These are phyloP conservation scores for Loxodonta africana DNA, from an alignment of 2,113 vertebrate species.

Conservation along the genomic window DNA sequence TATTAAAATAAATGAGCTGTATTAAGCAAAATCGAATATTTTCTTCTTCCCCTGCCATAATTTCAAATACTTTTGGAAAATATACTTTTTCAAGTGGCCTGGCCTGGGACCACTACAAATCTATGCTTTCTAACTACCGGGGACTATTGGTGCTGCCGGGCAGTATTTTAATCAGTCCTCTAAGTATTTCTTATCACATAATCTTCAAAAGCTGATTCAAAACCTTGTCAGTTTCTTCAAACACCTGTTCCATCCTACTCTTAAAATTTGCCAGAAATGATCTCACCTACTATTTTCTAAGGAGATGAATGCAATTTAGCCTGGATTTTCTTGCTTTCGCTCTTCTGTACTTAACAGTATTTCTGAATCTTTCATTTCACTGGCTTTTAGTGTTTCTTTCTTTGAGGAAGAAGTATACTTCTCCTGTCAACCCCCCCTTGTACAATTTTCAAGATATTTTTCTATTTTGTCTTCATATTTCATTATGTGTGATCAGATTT, in stretches of 20 bases:
- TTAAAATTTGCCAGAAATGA: not conserved
- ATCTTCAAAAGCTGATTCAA: not conserved
- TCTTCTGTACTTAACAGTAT: not conserved
- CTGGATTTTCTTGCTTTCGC: not conserved
- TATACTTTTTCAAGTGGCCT: not conserved
- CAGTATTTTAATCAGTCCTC: not conserved
- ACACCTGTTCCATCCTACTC: not conserved
- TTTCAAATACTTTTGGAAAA: not conserved
- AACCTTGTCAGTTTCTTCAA: not conserved
- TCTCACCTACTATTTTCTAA: not conserved
- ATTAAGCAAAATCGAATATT: not conserved
- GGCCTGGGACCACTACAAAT: not conserved
- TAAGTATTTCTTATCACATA: constrained; percentile 24
- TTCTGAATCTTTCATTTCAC: not conserved
- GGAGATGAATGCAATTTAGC: not conserved
- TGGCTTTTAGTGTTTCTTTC: not conserved
- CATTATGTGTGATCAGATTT: not conserved
- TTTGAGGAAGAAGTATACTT: not conserved
- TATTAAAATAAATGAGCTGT: not conserved
- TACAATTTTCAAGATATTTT: not conserved
- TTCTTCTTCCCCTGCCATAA: not conserved
- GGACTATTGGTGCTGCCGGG: not conserved
- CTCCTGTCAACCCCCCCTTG: not conserved
- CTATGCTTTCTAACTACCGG: not conserved
- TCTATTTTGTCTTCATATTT: not conserved